These are phyloP conservation scores for Anorthoa munda DNA, from an alignment of 2,888 invertebrate genomes.

Conservation along the genomic window DNA sequence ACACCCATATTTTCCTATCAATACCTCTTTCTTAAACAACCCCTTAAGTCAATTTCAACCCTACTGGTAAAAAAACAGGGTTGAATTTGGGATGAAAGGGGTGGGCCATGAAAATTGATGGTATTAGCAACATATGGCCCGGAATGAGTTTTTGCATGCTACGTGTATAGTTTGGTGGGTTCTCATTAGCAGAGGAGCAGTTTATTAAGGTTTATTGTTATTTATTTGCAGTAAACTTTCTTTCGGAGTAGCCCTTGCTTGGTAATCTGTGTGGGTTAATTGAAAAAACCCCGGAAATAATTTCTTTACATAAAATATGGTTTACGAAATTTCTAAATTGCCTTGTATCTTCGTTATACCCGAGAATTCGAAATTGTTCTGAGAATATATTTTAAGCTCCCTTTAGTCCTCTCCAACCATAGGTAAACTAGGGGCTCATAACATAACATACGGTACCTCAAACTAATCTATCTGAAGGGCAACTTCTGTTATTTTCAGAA, in stretches of 20 bases:
- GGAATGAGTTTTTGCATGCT: constrained; percentile 67
- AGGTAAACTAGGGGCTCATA: not conserved
- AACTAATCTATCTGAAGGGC: not conserved
- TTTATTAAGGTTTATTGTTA: constrained; percentile 42
- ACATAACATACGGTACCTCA: not conserved
- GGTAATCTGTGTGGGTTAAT: not conserved
- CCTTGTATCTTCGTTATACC: too few relatives aligned
- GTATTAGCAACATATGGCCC: constrained; percentile 63
- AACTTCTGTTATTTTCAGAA: too few relatives aligned
- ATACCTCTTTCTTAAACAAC: constrained; percentile 65
- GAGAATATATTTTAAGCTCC: not conserved
- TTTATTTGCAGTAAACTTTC: constrained; percentile 39
- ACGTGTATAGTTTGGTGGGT: constrained; percentile 42
- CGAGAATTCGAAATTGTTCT: not conserved
- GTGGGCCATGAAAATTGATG: constrained; percentile 68
- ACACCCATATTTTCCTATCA: constrained; percentile 81
- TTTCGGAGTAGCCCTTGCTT: not conserved
- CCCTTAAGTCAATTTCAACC: constrained; percentile 28
- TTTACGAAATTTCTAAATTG: not conserved
- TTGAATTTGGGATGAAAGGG: constrained; percentile 24
- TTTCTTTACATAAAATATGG: not conserved
- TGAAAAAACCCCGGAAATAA: not conserved
- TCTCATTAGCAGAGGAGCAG: constrained; percentile 53
- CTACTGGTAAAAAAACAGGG: rapidly evolving
- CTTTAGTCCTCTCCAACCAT: not conserved